Evolutionary conservation across 1,140 invertebrate species (phyloP).

Genomic region (Drosophila sturtevanti): DNA sequence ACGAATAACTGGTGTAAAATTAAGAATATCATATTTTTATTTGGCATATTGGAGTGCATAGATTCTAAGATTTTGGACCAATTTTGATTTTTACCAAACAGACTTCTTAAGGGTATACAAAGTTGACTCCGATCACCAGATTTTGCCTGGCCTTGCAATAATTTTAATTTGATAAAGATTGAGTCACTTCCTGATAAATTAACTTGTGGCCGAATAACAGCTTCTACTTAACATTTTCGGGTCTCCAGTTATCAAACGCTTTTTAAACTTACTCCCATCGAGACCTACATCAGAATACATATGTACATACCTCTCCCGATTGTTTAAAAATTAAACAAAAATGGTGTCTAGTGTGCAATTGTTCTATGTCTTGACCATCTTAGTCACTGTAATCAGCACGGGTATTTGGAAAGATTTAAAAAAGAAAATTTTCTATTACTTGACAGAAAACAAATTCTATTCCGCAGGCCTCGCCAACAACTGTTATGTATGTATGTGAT

Average conservation of each 20-base stretch:
- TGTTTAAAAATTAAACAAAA: conserved; percentile 21
- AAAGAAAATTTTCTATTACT: neutral
- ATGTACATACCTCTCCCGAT: neutral
- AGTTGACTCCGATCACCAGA: no score
- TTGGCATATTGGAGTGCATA: no score
- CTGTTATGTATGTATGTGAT: conserved; percentile 49
- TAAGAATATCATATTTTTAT: no score
- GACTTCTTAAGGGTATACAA: no score
- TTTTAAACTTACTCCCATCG: conserved; percentile 30
- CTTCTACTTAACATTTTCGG: conserved; percentile 21
- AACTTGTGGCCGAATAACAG: no score
- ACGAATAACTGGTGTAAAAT: no score
- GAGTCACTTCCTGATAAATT: no score
- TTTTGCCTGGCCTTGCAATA: no score
- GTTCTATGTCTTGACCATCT: conserved; percentile 57
- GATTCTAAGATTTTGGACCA: no score
- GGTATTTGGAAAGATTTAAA: conserved; percentile 35
- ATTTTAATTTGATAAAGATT: no score
- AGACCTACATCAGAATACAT: conserved; percentile 32
- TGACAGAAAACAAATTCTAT: neutral
- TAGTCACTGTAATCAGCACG: conserved; percentile 62
- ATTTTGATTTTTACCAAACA: no score
- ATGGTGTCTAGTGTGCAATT: conserved; percentile 69
- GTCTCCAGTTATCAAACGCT: conserved; percentile 29
- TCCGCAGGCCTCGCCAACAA: neutral